Percentiles rank a stretch among this genome's conserved stretches.
Conservation (phyloP, 2,797 vertebrate species). For the Masticophis lateralis region DNA sequence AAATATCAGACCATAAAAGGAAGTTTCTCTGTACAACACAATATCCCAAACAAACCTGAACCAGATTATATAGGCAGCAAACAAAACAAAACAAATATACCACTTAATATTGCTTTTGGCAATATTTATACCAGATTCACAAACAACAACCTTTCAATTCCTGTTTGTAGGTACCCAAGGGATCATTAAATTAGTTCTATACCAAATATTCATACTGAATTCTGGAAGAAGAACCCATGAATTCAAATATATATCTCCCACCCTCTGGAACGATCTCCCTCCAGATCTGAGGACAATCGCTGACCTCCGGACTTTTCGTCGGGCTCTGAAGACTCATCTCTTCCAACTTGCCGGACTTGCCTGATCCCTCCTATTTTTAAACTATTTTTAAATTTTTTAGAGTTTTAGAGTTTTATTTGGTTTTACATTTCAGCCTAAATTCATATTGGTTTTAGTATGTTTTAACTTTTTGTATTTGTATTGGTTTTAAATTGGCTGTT, state of each 20-base stretch:
- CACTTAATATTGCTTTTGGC: background rate
- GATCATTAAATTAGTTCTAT: background rate
- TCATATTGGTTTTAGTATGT: too few species aligned
- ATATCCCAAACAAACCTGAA: background rate
- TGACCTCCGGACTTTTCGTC: too few species aligned
- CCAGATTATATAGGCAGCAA: background rate
- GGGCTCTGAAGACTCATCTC: too few species aligned
- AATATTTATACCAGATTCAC: background rate
- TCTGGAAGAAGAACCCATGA: background rate
- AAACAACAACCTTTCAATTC: background rate
- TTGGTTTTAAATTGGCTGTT: too few species aligned
- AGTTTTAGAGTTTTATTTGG: too few species aligned
- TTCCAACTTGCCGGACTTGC: too few species aligned
- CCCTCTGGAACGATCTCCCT: too few species aligned
- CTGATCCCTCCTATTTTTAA: too few species aligned
- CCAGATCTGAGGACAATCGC: too few species aligned
- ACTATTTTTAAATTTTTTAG: too few species aligned
- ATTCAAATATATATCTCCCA: background rate
- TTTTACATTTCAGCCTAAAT: too few species aligned
- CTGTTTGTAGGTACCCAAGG: background rate
- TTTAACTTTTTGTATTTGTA: too few species aligned
- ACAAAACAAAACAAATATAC: background rate
- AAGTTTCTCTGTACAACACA: background rate
- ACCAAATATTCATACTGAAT: background rate
- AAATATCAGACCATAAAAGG: background rate